Conservation (phyloP, 2,888 invertebrate genomes). For the Coelinius sp. region DNA sequence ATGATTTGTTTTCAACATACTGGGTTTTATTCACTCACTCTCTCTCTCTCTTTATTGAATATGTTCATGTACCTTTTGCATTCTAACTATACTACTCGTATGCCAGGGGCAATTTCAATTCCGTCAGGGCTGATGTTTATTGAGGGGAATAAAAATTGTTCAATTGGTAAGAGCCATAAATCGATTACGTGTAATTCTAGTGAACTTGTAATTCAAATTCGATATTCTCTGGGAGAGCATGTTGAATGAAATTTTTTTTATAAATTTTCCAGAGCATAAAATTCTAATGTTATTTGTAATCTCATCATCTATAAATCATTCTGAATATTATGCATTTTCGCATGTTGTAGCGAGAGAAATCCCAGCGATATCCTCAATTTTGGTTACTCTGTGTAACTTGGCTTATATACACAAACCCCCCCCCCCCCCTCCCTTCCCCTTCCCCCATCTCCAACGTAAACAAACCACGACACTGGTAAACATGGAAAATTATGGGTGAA, state of each 20-base stretch:
- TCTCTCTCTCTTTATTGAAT: too few relatives aligned
- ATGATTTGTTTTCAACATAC: slow-evolving; percentile 10
- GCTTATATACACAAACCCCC: slow-evolving; percentile 22
- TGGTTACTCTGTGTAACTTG: slow-evolving; percentile 19
- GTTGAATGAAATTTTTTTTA: too few relatives aligned
- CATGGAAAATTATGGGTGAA: slow-evolving; percentile 48
- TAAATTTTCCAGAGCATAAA: too few relatives aligned
- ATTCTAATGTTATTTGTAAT: too few relatives aligned
- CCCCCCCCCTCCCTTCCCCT: too few relatives aligned
- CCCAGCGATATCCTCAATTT: neutral
- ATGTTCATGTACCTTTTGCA: slow-evolving; percentile 1
- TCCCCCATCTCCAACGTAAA: too few relatives aligned
- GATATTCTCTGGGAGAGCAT: neutral
- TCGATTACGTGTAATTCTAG: slow-evolving; percentile 4
- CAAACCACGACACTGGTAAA: slow-evolving; percentile 46
- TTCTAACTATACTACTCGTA: slow-evolving; percentile 11
- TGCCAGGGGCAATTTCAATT: slow-evolving; percentile 27
- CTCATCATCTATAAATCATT: neutral
- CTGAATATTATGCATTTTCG: neutral
- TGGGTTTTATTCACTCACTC: neutral
- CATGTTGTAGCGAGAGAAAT: neutral
- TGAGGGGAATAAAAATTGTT: slow-evolving; percentile 8
- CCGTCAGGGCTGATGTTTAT: slow-evolving; percentile 1
- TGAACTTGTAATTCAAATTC: neutral
- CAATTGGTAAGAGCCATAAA: slow-evolving; percentile 11